A percentile compares a stretch with the other conserved stretches of the same genome.
These are phyloP conservation scores for Corythornis cristatus DNA, from an alignment of 2,113 vertebrate species.

Conservation along the genomic window DNA sequence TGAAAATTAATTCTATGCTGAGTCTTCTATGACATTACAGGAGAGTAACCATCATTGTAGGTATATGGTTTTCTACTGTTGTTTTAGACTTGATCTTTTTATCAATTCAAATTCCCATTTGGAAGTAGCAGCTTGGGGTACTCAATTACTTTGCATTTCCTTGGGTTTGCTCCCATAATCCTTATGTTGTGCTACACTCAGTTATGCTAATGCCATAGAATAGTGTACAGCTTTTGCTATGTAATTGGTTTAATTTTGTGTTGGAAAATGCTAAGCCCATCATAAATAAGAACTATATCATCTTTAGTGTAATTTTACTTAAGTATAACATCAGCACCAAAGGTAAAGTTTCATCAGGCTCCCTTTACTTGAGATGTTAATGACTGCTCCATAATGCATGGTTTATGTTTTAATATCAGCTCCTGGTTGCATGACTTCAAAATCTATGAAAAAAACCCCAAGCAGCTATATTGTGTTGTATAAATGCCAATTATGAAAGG, in stretches of 20 bases:
- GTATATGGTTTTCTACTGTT: background rate
- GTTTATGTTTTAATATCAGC: background rate
- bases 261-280: background rate
- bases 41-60: background rate
- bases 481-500: background rate
- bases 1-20: background rate
- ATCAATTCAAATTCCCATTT: background rate
- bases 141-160: slow-evolving; percentile 14
- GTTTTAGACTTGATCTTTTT: background rate
- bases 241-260: background rate
- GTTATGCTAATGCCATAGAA: background rate
- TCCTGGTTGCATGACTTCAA: background rate
- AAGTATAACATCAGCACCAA: background rate
- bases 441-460: background rate
- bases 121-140: background rate
- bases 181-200: background rate
- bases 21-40: background rate
- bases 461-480: background rate
- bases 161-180: background rate
- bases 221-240: background rate
- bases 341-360: background rate
- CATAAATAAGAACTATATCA: background rate
- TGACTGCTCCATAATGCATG: background rate
- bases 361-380: background rate
- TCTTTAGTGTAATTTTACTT: background rate